Base-by-base conservation (phyloP, 2,113 vertebrate species). In the Egretta garzetta region DNA sequence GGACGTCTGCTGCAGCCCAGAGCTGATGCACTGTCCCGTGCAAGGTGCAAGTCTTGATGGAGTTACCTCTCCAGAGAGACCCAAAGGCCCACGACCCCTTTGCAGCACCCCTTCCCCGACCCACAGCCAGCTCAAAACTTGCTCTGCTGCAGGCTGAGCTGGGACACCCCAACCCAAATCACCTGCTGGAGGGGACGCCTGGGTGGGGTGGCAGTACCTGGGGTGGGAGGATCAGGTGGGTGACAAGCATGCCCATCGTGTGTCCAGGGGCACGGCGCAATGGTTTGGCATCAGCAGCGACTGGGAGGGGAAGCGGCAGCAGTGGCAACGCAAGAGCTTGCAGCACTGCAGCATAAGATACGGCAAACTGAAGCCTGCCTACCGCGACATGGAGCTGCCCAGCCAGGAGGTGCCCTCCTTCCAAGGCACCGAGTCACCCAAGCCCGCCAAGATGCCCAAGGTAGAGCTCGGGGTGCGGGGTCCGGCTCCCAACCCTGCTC, bases 301-400 rank as follows among this genome's bases (percentile, higher is more conserved):
- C 98, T 98, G 98, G 97, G 99, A 99, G 80, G 98, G 97, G 23
- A 98, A 99, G 94, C 98, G 99, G n/a, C 99, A 99, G 97, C 94
- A 98, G 75, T 99, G 99, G 99, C 99, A 99, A 27, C 98, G 98
- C 92, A 98, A 99, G 96, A 99, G 99, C 91, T 93, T 99, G 74
- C 99, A 98, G 76, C 99, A 99, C 98, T 99, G 99, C 97, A 99
- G 99, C 96, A 98, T 99, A 90, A 99, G 99, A 37, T 99, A 99
- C 1, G 99, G 99, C 90, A 99, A 98, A 59, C 98, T 99, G 87
- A 99, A 99, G 96, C 96, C 99, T 53, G 98, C 99, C 33, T 99
- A 99, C 76, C 94, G 99, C 2, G 99, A 99, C 49, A 98, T 99
- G 81, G 98, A 99, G 77, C 97, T 98, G 53, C 97, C 98, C 92